A percentile compares a stretch with the other conserved stretches of the same genome.
These are phyloP conservation scores for Neoarius graeffei DNA, from an alignment of 2,113 vertebrate genomes.

Conservation along the genomic window DNA sequence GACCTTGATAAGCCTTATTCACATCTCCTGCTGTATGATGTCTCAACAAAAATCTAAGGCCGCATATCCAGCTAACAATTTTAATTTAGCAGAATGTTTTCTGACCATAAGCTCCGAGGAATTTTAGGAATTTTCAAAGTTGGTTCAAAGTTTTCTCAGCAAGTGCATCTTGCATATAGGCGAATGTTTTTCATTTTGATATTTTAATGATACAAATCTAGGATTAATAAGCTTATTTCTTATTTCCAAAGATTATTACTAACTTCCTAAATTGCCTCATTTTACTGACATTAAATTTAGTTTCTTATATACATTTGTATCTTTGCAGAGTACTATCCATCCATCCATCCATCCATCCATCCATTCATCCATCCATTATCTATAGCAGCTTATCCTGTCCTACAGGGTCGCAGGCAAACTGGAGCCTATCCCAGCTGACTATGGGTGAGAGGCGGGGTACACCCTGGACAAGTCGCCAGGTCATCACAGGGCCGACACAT, in stretches of 20 bases:
- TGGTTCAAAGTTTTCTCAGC: not conserved
- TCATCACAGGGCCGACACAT: too few relatives aligned
- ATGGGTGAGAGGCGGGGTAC: too few relatives aligned
- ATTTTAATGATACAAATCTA: not conserved
- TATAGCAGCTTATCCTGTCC: too few relatives aligned
- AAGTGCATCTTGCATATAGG: not conserved
- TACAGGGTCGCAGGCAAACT: too few relatives aligned
- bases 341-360: too few relatives aligned
- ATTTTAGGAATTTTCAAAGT: not conserved
- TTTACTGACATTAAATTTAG: too few relatives aligned
- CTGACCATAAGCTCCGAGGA: not conserved
- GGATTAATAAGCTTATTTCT: not conserved
- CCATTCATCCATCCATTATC: too few relatives aligned
- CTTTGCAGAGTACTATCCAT: too few relatives aligned
- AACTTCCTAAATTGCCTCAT: not conserved
- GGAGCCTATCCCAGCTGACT: too few relatives aligned
- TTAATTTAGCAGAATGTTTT: not conserved
- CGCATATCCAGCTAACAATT: not conserved
- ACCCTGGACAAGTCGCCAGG: too few relatives aligned
- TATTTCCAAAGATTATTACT: not conserved
- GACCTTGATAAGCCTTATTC: not conserved
- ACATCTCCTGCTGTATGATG: not conserved
- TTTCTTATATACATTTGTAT: too few relatives aligned
- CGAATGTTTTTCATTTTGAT: not conserved
- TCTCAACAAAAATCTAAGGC: not conserved